phyloP scores from a whole-genome alignment of 1,140 invertebrate genomes.

The Rhopalosiphum padi region DNA sequence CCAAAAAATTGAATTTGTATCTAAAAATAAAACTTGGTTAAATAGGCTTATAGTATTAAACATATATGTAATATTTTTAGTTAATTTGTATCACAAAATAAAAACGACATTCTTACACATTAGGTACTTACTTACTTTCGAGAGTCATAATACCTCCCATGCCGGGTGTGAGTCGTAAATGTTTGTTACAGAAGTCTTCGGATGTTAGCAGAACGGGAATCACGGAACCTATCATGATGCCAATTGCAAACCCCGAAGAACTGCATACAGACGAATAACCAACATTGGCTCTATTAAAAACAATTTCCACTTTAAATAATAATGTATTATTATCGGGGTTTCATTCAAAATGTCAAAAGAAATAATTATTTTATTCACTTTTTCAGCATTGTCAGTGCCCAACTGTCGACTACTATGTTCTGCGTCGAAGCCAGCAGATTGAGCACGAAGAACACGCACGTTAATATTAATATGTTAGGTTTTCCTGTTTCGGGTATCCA shows the following conservation, averaged over 20 bases:
- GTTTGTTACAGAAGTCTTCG: constrained; percentile 92
- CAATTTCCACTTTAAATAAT: background rate
- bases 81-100: background rate
- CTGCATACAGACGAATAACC: constrained; percentile 99
- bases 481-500: constrained; percentile 62
- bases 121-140: constrained; percentile 68
- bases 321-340: background rate
- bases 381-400: constrained; percentile 98
- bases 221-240: constrained; percentile 97
- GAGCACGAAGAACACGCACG: constrained; percentile 85
- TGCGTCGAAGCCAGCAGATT: constrained; percentile 99
- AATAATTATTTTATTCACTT: constrained; percentile 67
- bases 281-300: constrained; percentile 75
- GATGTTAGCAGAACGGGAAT: constrained; percentile 96
- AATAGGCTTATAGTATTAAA: too few relatives aligned
- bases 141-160: constrained; percentile 83
- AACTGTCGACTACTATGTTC: constrained; percentile 99
- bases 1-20: too few relatives aligned
- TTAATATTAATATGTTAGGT: constrained; percentile 85
- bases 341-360: background rate
- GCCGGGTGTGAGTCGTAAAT: constrained; percentile 77
- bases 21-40: too few relatives aligned
- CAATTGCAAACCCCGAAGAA: constrained; percentile 96
- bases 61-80: background rate
- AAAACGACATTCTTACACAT: background rate